Evolutionary conservation across 2,888 invertebrate genomes (phyloP).

Genomic region (Germaria angustata): DNA sequence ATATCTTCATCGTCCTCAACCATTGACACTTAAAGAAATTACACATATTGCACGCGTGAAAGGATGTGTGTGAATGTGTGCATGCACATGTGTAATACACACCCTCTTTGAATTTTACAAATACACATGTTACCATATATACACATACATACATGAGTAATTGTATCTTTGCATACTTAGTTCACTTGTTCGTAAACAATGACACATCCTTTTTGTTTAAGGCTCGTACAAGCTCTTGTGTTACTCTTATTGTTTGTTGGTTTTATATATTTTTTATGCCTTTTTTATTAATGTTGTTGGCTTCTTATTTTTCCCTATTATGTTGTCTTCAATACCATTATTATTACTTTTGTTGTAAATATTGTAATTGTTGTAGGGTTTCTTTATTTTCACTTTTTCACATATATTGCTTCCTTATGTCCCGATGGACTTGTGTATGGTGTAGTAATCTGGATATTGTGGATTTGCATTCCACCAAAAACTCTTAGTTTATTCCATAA

Average conservation of each 20-base stretch:
- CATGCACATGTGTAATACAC: conserved; percentile 36
- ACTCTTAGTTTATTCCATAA: no score
- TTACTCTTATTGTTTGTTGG: conserved; percentile 23
- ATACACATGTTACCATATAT: conserved; percentile 21
- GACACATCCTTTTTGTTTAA: conserved; percentile 64
- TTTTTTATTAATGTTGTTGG: conserved; percentile 7
- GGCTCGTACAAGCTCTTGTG: conserved; percentile 57
- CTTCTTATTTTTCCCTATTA: neutral
- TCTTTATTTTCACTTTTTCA: neutral
- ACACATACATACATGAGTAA: neutral
- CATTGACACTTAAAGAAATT: conserved; percentile 55
- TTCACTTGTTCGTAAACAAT: conserved; percentile 63
- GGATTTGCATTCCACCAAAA: no score
- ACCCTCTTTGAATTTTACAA: conserved; percentile 34
- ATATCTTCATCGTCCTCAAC: conserved; percentile 31
- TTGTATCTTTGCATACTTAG: conserved; percentile 5
- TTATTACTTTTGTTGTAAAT: conserved; percentile 30
- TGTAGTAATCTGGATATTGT: no score
- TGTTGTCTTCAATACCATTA: conserved; percentile 49
- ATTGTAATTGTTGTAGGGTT: conserved; percentile 14
- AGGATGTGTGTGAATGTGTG: neutral
- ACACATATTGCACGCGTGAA: conserved; percentile 14
- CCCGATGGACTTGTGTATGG: no score
- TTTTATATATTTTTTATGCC: conserved; percentile 24
- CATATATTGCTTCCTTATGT: no score